Evolutionary conservation across 1,140 invertebrate genomes (phyloP), one percentile per base, ranked within the genome.

Genomic region (Nephila pilipes): DNA sequence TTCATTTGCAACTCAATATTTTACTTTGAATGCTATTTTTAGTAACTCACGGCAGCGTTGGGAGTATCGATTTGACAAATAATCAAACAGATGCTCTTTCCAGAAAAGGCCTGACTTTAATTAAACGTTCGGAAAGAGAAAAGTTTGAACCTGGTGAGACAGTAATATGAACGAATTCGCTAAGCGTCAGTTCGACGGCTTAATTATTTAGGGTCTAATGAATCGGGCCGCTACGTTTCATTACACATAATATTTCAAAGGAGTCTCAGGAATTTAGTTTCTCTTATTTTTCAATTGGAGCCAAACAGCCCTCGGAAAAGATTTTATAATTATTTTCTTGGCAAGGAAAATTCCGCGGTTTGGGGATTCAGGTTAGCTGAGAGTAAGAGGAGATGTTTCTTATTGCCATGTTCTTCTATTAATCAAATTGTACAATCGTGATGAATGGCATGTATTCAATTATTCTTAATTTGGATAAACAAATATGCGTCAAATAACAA

Each of bases 51-150:
- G 46, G 46, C 46, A 46, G n/a, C 8, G 12, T 65, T 25, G n/a
- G 63, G 25, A 65, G 2, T 65, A 65, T 65, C 63, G 63, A 65
- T 65, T 29, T 25, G 63, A 2, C n/a, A 25, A 65, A 65, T 65
- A 65, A 65, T 65, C 63, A 65, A 65, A 65, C 63, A 65, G 63
- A 65, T 65, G 14, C 63, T 65, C 46, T 65, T 65, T 65, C 22
- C 20, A 65, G 63, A 65, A 65, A 25, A 25, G 63, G 8, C 25
- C 22, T 65, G 63, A 65, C 25, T 65, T 65, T 65, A 65, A 65
- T 65, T 65, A 65, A 65, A 65, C 22, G n/a, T n/a, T 12, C n/a
- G n/a, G 5, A 10, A 5, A 46, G 46, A 46, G 46, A 46, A 46
- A 46, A 46, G 46, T 46, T 46, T 46, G 46, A 46, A 46, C 46